Conservation (phyloP, 2,888 invertebrate species). For the Netelia fuscicornis region DNA sequence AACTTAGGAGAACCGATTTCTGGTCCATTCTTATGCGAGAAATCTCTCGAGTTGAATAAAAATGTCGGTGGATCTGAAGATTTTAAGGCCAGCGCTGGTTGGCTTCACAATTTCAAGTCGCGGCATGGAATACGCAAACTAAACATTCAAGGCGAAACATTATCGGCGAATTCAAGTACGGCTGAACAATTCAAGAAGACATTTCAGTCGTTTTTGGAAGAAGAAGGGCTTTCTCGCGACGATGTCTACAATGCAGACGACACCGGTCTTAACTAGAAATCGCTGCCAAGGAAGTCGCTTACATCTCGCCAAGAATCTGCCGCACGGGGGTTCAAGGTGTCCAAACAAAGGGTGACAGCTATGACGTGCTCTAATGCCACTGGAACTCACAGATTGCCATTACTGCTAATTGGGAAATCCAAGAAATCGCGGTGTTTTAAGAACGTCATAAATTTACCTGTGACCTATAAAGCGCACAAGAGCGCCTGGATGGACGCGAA, state of each 20-base stretch:
- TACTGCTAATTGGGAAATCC: conserved; percentile 75
- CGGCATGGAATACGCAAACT: conserved; percentile 62
- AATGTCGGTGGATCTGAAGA: conserved; percentile 23
- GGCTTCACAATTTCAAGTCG: conserved; percentile 65
- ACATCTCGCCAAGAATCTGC: conserved; percentile 11
- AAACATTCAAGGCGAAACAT: conserved; percentile 68
- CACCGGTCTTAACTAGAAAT: conserved; percentile 72
- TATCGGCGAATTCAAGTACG: conserved; percentile 59
- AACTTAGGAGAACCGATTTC: conserved; percentile 72
- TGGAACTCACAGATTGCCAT: conserved; percentile 74
- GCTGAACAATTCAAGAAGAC: conserved; percentile 47
- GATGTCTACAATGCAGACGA: conserved; percentile 74
- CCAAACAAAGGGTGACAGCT: conserved; percentile 70
- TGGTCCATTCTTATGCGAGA: conserved; percentile 46
- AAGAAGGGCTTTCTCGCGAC: conserved; percentile 41
- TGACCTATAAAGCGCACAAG: conserved; percentile 66
- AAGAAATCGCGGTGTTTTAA: conserved; percentile 74
- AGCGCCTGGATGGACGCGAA: conserved; percentile 74
- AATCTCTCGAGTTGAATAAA: conserved; percentile 53
- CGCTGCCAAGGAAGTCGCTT: conserved; percentile 69
- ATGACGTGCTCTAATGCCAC: conserved; percentile 75
- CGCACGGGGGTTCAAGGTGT: conserved; percentile 55
- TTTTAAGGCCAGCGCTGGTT: conserved; percentile 65
- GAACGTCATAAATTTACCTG: conserved; percentile 59
- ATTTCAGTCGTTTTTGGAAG: conserved; percentile 48